A percentile compares a stretch with the other conserved stretches of the same genome.
Evolutionary conservation across 2,888 invertebrate species (phyloP).

Genomic region (Dinocampus coccinellae): DNA sequence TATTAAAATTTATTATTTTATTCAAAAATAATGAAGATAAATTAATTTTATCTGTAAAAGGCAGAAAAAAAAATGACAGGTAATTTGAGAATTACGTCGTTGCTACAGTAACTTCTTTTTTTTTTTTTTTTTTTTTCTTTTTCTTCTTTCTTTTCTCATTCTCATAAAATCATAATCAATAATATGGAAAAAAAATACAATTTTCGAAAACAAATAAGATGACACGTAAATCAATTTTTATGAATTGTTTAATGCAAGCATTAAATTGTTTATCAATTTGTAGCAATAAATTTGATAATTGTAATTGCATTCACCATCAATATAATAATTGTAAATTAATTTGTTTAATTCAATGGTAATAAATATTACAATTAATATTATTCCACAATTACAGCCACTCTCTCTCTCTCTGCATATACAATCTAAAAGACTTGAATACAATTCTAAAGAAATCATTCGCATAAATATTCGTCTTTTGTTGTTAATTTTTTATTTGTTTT

Average conservation of each 20-base stretch:
- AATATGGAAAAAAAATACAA: background rate
- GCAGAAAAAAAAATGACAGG: background rate
- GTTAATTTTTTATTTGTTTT: constrained; percentile 29
- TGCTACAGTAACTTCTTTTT: too few relatives aligned
- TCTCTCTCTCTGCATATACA: constrained; percentile 47
- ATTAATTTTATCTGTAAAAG: background rate
- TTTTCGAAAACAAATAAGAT: background rate
- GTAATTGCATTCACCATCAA: constrained; percentile 15
- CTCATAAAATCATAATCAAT: too few relatives aligned
- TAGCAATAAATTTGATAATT: background rate
- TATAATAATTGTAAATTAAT: constrained; percentile 34
- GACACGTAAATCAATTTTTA: background rate
- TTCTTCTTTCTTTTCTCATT: background rate
- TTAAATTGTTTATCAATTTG: constrained; percentile 5
- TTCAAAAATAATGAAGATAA: background rate
- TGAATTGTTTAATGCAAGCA: background rate
- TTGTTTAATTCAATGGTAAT: constrained; percentile 48
- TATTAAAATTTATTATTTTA: background rate
- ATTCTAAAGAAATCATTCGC: constrained; percentile 36
- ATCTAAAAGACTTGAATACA: constrained; percentile 44
- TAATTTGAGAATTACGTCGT: too few relatives aligned
- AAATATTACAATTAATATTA: constrained; percentile 53
- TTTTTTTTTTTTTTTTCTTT: too few relatives aligned
- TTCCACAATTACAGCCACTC: constrained; percentile 53
- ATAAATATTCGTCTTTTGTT: constrained; percentile 31